Base-by-base conservation (phyloP, 2,797 vertebrate genomes). In the Parambassis ranga region DNA sequence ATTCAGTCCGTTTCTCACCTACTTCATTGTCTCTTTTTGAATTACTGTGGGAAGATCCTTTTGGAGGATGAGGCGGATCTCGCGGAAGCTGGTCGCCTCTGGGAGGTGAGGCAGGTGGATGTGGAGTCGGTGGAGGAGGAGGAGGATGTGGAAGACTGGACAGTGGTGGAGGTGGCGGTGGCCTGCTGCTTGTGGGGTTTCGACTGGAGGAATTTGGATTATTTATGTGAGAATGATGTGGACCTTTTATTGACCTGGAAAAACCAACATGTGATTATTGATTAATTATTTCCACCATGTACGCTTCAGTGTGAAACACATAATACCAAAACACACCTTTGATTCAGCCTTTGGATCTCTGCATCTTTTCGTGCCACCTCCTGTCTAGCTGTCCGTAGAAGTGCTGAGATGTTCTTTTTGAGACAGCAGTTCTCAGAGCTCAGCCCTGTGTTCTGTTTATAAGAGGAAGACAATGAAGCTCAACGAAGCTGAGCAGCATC, bases 391-490 rank as follows among this genome's bases (percentile, higher is more conserved):
- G 97, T 99, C 91, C 93, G 96, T 59, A 99, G 90, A 67, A 98
- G 95, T 36, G 94, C 94, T 77, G 94, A 98, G 87, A 99, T 96
- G 90, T 98, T 98, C 90, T 95, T 98, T 85, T 98, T 98, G 42
- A 99, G 94, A 41, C 88, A 88, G 18, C 59, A 83, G 80, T 99
- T 99, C 90, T 99, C 95, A 33, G 77, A 93, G 83, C 91, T 94
- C 70, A 99, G 88, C 49, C 86, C 84, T 10, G 90, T 85, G 77
- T 97, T 99, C 97, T 99, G 42, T 66, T 85, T 16, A 9, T 3
- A 48, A 26, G 55, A 2, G 36, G 1, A 15, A n/a, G 4, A 32
- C 20, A 32, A 30, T 27, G 8, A 10, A 9, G 26, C 27, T 3
- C 9, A 27, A 27, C 26, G 26, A n/a, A 31, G 31, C 31, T 24